A percentile compares a stretch with the other conserved stretches of the same genome.
phyloP scores from a whole-genome alignment of 2,113 vertebrate genomes.

The Pelecanus crispus region DNA sequence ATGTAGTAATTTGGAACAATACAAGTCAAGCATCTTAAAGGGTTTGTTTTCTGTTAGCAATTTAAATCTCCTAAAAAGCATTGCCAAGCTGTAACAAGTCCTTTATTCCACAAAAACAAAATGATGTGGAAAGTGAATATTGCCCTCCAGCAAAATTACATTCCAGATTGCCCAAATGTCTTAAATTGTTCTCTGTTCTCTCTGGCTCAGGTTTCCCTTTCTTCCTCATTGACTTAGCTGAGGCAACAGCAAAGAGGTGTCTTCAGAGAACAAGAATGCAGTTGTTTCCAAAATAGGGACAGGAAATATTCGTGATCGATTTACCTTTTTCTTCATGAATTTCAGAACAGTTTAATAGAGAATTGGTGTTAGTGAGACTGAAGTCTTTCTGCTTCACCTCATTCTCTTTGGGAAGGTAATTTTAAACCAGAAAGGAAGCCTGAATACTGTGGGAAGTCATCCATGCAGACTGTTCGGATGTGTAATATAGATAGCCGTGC shows the following conservation, averaged over 20 bases:
- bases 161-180: neutral
- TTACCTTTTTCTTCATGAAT: neutral
- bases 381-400: neutral
- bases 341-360: neutral
- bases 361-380: neutral
- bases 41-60: slow-evolving; percentile 25
- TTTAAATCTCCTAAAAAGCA: neutral
- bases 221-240: neutral
- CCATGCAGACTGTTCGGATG: neutral
- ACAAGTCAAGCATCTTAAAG: neutral
- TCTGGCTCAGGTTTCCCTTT: neutral
- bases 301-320: neutral
- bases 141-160: neutral
- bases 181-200: neutral
- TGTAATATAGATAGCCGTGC: neutral
- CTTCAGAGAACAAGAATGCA: neutral
- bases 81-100: slow-evolving; percentile 17
- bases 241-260: neutral
- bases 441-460: neutral
- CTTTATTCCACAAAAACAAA: neutral
- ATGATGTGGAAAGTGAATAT: neutral
- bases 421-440: neutral
- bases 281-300: neutral
- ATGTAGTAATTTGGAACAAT: neutral
- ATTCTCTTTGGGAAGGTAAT: neutral